Percentiles rank a stretch among this genome's conserved stretches.
phyloP scores from a whole-genome alignment of 2,797 vertebrate species.

The Lates japonicus region DNA sequence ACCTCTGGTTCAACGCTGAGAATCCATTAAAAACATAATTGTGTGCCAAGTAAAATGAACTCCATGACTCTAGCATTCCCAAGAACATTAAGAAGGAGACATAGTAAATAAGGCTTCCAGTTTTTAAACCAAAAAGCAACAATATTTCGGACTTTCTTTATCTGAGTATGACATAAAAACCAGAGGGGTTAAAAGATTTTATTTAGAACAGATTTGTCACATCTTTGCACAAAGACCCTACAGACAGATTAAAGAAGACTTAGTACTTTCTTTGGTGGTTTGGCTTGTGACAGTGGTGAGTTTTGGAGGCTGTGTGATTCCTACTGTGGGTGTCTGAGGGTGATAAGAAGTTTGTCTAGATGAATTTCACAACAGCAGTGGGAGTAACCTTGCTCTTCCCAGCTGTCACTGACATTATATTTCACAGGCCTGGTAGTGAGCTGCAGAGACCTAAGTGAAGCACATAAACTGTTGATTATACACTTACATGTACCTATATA shows the following conservation, averaged over 20 bases:
- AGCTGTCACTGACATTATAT: conserved; percentile 61
- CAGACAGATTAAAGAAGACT: neutral
- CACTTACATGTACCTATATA: conserved; percentile 29
- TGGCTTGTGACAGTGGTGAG: neutral
- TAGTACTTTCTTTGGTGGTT: neutral
- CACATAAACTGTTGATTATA: conserved; percentile 40
- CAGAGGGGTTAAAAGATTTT: conserved; percentile 1
- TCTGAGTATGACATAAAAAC: neutral
- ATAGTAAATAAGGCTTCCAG: neutral
- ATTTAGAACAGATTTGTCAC: neutral
- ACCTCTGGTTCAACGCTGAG: conserved; percentile 28
- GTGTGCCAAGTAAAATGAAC: conserved; percentile 49
- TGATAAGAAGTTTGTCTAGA: conserved; percentile 45
- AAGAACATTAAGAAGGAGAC: neutral
- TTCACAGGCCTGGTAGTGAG: conserved; percentile 41
- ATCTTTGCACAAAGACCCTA: conserved; percentile 11
- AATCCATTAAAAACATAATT: conserved; percentile 26
- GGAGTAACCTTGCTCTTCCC: conserved; percentile 64
- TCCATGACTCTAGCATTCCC: neutral
- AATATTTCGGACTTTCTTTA: neutral
- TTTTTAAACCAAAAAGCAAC: neutral
- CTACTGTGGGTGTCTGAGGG: conserved; percentile 12
- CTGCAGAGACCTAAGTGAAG: conserved; percentile 11
- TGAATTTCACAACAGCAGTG: conserved; percentile 58
- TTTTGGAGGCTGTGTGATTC: conserved; percentile 25